Conservation (phyloP, 2,888 invertebrate species). For the Lacanobia wlatinum region DNA sequence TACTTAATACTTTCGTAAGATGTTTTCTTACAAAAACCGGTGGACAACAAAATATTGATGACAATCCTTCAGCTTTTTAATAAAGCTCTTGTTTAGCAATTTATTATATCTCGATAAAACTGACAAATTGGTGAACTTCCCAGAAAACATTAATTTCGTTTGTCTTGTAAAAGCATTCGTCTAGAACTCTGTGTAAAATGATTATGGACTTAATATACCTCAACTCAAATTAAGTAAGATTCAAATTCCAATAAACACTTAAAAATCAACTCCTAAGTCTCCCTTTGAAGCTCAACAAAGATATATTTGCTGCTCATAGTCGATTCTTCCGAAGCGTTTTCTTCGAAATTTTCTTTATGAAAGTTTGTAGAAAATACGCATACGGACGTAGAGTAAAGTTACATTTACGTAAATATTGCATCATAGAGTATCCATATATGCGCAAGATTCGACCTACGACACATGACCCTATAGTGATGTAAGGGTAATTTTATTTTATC, state of each 20-base stretch:
- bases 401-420: constrained; percentile 82
- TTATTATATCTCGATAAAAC: constrained; percentile 22
- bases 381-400: constrained; percentile 51
- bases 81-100: constrained; percentile 28
- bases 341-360: background rate
- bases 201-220: background rate
- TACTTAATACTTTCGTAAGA: background rate
- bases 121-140: constrained; percentile 30
- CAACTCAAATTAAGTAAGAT: background rate
- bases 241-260: constrained; percentile 1
- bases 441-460: constrained; percentile 86
- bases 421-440: constrained; percentile 76
- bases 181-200: background rate
- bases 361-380: constrained; percentile 41
- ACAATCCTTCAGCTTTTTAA: constrained; percentile 16
- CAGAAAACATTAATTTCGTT: constrained; percentile 23
- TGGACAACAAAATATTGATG: constrained; percentile 7
- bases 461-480: constrained; percentile 80
- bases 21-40: background rate
- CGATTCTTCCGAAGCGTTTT: background rate
- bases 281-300: constrained; percentile 9
- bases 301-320: constrained; percentile 12
- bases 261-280: background rate
- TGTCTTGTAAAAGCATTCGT: background rate
- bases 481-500: constrained; percentile 41